Evolutionary conservation across 1,140 invertebrate genomes (phyloP), one percentile per base, ranked within the genome.

Genomic region (Magallana gigas): DNA sequence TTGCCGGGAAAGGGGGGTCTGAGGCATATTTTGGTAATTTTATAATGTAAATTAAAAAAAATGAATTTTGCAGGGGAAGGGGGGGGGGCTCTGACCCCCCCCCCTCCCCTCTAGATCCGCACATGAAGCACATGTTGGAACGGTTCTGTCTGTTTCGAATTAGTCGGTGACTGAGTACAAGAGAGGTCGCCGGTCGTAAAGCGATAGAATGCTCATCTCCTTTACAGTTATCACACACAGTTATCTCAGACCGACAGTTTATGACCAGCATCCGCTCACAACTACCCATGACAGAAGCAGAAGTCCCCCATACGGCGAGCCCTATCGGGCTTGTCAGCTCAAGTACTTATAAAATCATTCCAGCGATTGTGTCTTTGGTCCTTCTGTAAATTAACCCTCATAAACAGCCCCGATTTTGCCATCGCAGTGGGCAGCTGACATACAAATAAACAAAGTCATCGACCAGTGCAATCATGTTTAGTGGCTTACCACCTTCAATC

Each of bases 321-420:
- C 23, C 23, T 36, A 76, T 76, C 68, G 9, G 5, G 23, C 8
- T 12, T 76, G 68, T 71, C 68, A 29, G 7, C 68, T 76, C 68
- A 76, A 76, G 68, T 76, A 76, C 68, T 12, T 76, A 76, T 76
- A 76, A 76, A 76, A 76, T 76, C 9, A 76, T 76, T 76, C 23
- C 68, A 14, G 23, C 68, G 23, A 76, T 76, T 76, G 68, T 76
- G 68, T 76, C 68, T 23, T 76, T 29, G 6, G 23, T 76, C 23
- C 68, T 76, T 29, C 68, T 76, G 68, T 76, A 76, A 76, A 76
- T 76, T 76, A 76, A 12, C 68, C 68, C 68, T 76, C 68, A 76
- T 76, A 76, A 76, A 76, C 68, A 76, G 68, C 11, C 23, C 23
- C 6, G 7, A 64, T 36, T 76, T 29, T 11, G 36, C 68, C 68